Percentiles rank a stretch among this genome's conserved stretches.
These are phyloP conservation scores for Coregonus suidteri DNA, from an alignment of 2,797 vertebrate species.

Conservation along the genomic window DNA sequence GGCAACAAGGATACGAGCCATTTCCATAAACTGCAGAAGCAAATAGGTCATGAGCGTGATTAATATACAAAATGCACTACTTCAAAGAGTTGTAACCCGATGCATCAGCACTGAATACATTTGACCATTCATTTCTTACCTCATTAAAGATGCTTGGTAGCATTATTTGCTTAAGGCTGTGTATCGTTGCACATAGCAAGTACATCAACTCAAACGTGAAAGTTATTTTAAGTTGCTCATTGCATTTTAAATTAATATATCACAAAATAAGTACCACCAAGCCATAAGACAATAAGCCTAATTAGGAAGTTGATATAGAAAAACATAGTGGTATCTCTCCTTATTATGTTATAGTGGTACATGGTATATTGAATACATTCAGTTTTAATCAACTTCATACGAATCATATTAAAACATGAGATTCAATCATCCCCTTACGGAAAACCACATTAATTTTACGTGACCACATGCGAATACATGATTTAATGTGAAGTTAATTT, in stretches of 20 bases:
- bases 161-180: conserved; percentile 61
- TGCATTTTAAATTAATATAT: conserved; percentile 36
- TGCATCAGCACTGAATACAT: conserved; percentile 63
- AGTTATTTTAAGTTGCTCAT: conserved; percentile 56
- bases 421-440: not conserved
- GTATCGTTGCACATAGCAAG: conserved; percentile 50
- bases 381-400: not conserved
- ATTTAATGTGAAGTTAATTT: too few relatives aligned
- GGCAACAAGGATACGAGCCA: conserved; percentile 64
- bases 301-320: not conserved
- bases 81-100: conserved; percentile 67
- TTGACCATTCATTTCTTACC: conserved; percentile 68
- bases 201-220: conserved; percentile 55
- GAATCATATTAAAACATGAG: not conserved
- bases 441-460: too few relatives aligned
- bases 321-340: not conserved
- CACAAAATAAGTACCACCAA: conserved; percentile 37
- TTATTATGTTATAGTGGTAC: not conserved
- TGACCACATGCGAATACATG: too few relatives aligned
- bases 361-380: not conserved
- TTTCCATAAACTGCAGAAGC: conserved; percentile 72
- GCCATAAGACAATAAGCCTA: conserved; percentile 37
- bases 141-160: conserved; percentile 65
- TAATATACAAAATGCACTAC: conserved; percentile 69
- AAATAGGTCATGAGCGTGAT: conserved; percentile 75